Evolutionary conservation across 2,113 vertebrate species (phyloP), one percentile per base, ranked within the genome.

Genomic region (Melanerpes aurifrons): DNA sequence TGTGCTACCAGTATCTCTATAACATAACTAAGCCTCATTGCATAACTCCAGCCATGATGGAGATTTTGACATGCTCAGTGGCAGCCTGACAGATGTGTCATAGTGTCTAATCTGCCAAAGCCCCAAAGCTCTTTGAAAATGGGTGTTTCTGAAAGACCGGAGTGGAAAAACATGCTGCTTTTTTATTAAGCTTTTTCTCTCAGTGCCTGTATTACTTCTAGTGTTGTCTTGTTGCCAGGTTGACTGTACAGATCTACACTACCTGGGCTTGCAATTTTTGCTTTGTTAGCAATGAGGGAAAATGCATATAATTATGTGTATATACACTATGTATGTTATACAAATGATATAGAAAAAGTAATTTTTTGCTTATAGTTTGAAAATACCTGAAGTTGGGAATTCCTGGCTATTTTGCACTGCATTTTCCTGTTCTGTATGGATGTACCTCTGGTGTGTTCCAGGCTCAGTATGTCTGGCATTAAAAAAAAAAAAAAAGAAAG

Each of bases 81-180:
- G 95, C 93, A 97, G 79, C 79, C 89, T 97, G 97, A 97, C 94
- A 97, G 92, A 97, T 98, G 92, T 97, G 94, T 96, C 95, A 96
- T 87, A 87, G 87, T 37, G 48, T 94, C 93, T 97, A 97, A 97
- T 97, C 96, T 89, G 54, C 86, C 28, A 91, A 96, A 98, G 89
- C 87, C 73, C 80, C 93, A 87, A 94, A 98, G 95, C 93, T 96
- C 92, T 96, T 95, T 78, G 96, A 95, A 97, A 97, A 95, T 94
- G 69, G 84, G 87, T 96, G 87, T 94, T 97, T 97, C 53, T 96
- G 95, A 96, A 96, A 95, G 92, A 95, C 61, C n/a, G 69, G 77
- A 94, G 94, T 93, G 86, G 90, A 97, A 97, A 45, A 97, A 97
- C 74, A 93, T 73, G 83, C 90, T 96, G 63, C 88, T 95, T 92